These are phyloP conservation scores for Coendou prehensilis DNA, from an alignment of 2,797 vertebrate genomes.

Conservation along the genomic window DNA sequence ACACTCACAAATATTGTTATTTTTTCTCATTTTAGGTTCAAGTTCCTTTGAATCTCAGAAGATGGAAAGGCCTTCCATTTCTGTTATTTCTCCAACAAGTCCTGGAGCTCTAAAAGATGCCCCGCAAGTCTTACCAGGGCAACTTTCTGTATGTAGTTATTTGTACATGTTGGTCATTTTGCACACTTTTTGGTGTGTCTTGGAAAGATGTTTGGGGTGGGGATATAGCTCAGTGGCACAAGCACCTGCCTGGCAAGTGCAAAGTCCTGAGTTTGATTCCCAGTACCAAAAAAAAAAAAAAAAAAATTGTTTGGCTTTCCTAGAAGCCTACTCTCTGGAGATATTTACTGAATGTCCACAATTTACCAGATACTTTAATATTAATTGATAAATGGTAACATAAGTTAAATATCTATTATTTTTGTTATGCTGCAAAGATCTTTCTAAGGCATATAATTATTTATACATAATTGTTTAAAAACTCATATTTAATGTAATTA, in stretches of 20 bases:
- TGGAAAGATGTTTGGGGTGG: not conserved
- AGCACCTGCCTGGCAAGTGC: too few species aligned
- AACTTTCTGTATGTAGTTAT: constrained; percentile 94
- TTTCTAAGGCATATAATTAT: not conserved
- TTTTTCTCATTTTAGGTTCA: constrained; percentile 92
- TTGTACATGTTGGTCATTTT: not conserved
- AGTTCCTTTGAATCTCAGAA: constrained; percentile 99
- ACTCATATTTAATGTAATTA: not conserved
- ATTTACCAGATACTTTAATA: not conserved
- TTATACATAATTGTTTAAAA: not conserved
- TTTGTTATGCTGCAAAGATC: not conserved
- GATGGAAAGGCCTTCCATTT: constrained; percentile 98
- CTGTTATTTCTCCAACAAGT: constrained; percentile 98
- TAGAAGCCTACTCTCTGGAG: not conserved
- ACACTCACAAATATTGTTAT: not conserved
- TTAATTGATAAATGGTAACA: not conserved
- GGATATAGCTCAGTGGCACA: too few species aligned
- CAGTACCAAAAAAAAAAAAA: too few species aligned
- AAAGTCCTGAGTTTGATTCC: too few species aligned
- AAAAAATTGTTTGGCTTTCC: not conserved
- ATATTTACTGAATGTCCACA: not conserved
- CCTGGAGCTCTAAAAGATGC: constrained; percentile 96
- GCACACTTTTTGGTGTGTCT: not conserved
- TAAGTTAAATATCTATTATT: not conserved
- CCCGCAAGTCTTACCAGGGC: constrained; percentile 96